Evolutionary conservation across 2,888 invertebrate genomes (phyloP), one percentile per base, ranked within the genome.

Genomic region (Chaitophorus viminalis): DNA sequence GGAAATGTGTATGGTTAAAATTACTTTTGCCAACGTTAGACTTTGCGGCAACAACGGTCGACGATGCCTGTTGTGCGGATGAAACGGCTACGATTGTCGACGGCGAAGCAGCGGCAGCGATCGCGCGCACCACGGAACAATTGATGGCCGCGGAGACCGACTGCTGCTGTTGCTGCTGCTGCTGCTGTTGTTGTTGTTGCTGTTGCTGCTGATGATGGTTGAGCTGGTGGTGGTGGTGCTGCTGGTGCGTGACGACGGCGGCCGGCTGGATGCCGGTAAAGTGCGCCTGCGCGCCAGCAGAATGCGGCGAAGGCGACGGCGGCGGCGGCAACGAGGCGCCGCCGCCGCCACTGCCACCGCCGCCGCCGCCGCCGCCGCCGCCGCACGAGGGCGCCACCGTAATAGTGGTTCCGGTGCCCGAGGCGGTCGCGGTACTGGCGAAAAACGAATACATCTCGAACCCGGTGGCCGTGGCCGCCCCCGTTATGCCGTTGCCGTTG

Each of bases 361-460:
- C n/a, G 75, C 60, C 68, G 77, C 77, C 77, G 36, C 14, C 36
- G 11, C 33, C n/a, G 75, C 60, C 36, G 78, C 70, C 70, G 86
- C 86, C 87, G 74, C 87, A 87, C 87, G 87, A 87, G 87, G 87
- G 87, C 79, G 87, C 87, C 87, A 87, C 87, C 60, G 87, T 52
- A 79, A 87, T 87, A 75, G 72, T 87, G 87, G 72, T 87, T 65
- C 72, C 78, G 81, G 60, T 81, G 79, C 87, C 74, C 75, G 74
- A 33, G 54, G 79, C 81, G n/a, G 87, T 46, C 14, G 86, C 86
- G 65, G 87, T 81, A 17, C 74, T 87, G n/a, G 87, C 87, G 74
- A 79, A 87, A 79, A 74, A 87, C 60, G 87, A 87, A 65, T 87
- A 87, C 87, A 87, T 75, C 87, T 87, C 87, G 75, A 81, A 87